Base-by-base conservation (phyloP, 1,140 invertebrate genomes). In the Leptopilina boulardi region DNA sequence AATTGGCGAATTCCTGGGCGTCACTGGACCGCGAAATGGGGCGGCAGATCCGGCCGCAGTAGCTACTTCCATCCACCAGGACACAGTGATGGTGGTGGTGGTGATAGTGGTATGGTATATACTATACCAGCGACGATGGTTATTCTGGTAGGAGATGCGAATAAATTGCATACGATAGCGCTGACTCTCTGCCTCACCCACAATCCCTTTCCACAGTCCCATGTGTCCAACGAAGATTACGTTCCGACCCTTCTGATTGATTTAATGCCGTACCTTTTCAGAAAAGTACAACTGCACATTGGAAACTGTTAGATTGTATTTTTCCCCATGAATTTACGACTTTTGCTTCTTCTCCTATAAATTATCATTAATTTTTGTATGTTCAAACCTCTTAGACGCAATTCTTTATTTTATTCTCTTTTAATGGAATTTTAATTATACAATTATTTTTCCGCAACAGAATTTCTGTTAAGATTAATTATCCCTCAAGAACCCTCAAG, bases 11-110 rank as follows among this genome's bases (percentile, higher is more conserved):
- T 90, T 90, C 88, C 89, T 88, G 81, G 82, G 85, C 87, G 86
- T 90, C 88, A 88, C 86, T 88, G 87, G 88, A 89, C 87, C 88
- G 88, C 87, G 88, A 90, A 90, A 88, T 90, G 87, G 87, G 86
- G 84, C 83, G 86, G 85, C 85, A 85, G 85, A 82, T 77, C 84
- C 85, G 85, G 83, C 85, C 81, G 80, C 85, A 85, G n/a, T n/a
- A n/a, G 87, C 86, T 87, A 85, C 87, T 88, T 87, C 86, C 80
- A 87, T 87, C 86, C 77, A 83, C 70, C 74, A 73, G 82, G 82
- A 71, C 85, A 79, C 85, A 79, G 84, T 26, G 74, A 72, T 79
- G 79, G 70, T 78, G 74, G 51, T 74, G 75, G 81, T 75, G 74
- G 56, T 81, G 75, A 34, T n/a, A n/a, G n/a, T n/a, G n/a, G n/a